Evolutionary conservation across 2,888 invertebrate species (phyloP).

Genomic region (Scaptomyza cyrtandrae): DNA sequence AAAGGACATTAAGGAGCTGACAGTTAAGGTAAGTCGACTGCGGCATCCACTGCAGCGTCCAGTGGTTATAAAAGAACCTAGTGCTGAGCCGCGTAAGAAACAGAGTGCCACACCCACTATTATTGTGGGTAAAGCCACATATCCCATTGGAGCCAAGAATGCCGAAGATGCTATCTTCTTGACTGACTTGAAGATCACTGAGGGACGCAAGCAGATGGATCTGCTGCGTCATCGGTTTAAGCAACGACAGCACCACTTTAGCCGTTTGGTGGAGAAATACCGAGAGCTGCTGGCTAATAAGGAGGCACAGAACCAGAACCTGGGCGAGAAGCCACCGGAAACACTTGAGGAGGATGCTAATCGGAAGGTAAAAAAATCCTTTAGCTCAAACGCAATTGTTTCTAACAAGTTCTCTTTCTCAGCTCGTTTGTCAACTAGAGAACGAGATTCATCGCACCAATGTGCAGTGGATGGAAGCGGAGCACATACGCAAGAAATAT

Average conservation of each 20-base stretch:
- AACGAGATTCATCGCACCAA: slow-evolving; percentile 92
- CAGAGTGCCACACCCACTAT: slow-evolving; percentile 69
- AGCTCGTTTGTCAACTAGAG: slow-evolving; percentile 89
- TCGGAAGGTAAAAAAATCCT: slow-evolving; percentile 86
- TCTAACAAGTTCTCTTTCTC: slow-evolving; percentile 6
- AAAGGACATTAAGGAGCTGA: slow-evolving; percentile 89
- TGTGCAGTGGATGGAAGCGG: slow-evolving; percentile 93
- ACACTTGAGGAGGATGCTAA: slow-evolving; percentile 86
- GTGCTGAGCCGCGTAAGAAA: slow-evolving; percentile 54
- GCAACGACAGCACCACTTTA: slow-evolving; percentile 87
- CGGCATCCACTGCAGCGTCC: slow-evolving; percentile 83
- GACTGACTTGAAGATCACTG: slow-evolving; percentile 88
- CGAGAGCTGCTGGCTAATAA: slow-evolving; percentile 87
- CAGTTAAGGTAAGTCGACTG: slow-evolving; percentile 85
- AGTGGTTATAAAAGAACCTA: slow-evolving; percentile 76
- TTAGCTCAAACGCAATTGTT: too few relatives aligned
- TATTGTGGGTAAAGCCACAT: slow-evolving; percentile 82
- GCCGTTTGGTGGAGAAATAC: slow-evolving; percentile 87
- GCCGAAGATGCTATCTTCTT: slow-evolving; percentile 86
- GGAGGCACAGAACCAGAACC: slow-evolving; percentile 83
- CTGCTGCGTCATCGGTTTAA: slow-evolving; percentile 89
- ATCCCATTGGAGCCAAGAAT: slow-evolving; percentile 85
- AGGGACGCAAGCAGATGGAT: slow-evolving; percentile 90
- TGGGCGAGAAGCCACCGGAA: slow-evolving; percentile 83
- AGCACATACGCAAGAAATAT: slow-evolving; percentile 91